A percentile compares a stretch with the other conserved stretches of the same genome.
These are phyloP conservation scores for Oreochromis mossambicus DNA, from an alignment of 2,797 vertebrate genomes.

Conservation along the genomic window DNA sequence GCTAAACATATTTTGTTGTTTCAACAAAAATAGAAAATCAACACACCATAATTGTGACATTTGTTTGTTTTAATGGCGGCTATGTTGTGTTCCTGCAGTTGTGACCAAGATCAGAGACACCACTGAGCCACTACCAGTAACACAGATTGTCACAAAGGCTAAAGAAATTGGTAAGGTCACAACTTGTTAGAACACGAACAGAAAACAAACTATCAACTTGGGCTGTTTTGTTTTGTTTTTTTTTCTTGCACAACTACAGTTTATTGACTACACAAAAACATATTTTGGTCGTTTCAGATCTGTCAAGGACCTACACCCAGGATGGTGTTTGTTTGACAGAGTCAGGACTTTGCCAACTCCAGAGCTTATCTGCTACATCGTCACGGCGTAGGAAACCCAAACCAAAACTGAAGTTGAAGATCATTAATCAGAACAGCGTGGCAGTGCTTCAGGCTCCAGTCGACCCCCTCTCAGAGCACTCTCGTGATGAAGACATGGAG, in stretches of 20 bases:
- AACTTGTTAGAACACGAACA: not conserved
- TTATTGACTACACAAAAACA: not conserved
- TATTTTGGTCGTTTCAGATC: conserved; percentile 73
- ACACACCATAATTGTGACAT: not conserved
- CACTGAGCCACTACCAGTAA: conserved; percentile 83
- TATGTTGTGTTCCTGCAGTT: conserved; percentile 50
- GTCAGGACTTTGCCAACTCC: conserved; percentile 93
- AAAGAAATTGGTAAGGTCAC: conserved; percentile 88
- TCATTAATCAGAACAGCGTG: conserved; percentile 99
- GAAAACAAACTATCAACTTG: not conserved
- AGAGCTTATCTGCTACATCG: conserved; percentile 90
- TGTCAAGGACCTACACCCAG: conserved; percentile 94
- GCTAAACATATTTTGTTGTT: not conserved
- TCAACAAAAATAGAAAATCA: not conserved
- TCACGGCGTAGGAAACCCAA: conserved; percentile 90
- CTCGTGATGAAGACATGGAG: conserved; percentile 90
- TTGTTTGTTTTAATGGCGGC: conserved; percentile 9
- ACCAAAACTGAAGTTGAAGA: conserved; percentile 97
- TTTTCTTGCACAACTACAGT: not conserved
- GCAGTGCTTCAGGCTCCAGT: conserved; percentile 93
- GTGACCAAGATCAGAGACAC: conserved; percentile 82
- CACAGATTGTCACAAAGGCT: conserved; percentile 87
- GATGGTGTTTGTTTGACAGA: conserved; percentile 98
- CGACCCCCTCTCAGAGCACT: conserved; percentile 87
- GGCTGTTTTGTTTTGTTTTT: not conserved